Base-by-base conservation (phyloP, 1,140 invertebrate genomes). In the Drosophila bipectinata region DNA sequence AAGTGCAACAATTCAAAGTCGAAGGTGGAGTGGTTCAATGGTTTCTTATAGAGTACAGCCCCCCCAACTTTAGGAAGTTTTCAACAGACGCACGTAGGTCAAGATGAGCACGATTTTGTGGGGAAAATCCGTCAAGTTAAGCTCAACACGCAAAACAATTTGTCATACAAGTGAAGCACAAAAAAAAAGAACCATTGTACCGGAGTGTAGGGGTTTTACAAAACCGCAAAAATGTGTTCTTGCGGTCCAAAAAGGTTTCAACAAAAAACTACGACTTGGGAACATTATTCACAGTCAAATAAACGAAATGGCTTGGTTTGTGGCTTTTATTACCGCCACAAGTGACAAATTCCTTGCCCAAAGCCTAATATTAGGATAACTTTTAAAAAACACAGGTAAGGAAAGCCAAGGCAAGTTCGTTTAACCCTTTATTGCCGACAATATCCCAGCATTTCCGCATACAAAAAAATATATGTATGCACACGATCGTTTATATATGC, bases 41-140 rank as follows among this genome's bases (percentile, higher is more conserved):
- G 60, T 53, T 52, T 44, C n/a, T 32, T 34, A 4, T 28, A 6
- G 30, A 62, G 51, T 24, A 48, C 26, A 5, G 21, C 15, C 49
- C 7, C 15, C 49, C 5, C 21, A 18, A 8, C n/a, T 9, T 77
- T 72, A 71, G 77, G 63, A 76, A 58, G 59, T 64, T 67, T 44
- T 45, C 48, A 37, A 48, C 47, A 52, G 15, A 73, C 59, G 67
- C 80, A 84, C 80, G 80, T 84, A 84, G 81, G 72, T 79, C 80
- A 84, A 55, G 72, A 80, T 61, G 59, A 47, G 75, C 79, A 82
- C 69, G 79, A 79, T 62, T 79, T 75, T 45, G 57, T 54, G 41
- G 57, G 71, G 59, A 63, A 82, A 66, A 66, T 45, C 44, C 47
- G 6, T 48, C 49, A 77, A 77, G 44, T 60, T 56, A 45, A 44